These are phyloP conservation scores for Dascillus cervinus DNA, from an alignment of 2,888 invertebrate species.

Conservation along the genomic window DNA sequence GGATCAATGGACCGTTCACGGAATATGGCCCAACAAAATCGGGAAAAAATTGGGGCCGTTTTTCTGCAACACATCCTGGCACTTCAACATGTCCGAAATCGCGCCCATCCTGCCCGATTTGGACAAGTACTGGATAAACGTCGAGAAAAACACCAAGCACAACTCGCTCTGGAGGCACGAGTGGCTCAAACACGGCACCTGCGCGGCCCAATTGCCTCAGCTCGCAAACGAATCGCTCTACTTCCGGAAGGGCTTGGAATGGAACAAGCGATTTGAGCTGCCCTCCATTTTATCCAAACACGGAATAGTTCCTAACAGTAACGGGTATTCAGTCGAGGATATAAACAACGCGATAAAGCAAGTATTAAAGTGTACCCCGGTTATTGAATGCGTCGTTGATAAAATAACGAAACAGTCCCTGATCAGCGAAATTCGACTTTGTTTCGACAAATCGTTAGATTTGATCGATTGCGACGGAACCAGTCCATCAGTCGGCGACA, in stretches of 20 bases:
- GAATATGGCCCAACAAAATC: constrained; percentile 72
- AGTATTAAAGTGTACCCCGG: constrained; percentile 50
- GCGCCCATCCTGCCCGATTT: constrained; percentile 44
- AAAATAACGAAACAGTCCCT: constrained; percentile 49
- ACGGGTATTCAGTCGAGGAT: constrained; percentile 42
- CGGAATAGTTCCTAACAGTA: constrained; percentile 49
- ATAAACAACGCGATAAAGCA: constrained; percentile 49
- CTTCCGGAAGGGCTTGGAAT: constrained; percentile 56
- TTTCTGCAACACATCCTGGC: constrained; percentile 62
- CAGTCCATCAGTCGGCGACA: too few species aligned
- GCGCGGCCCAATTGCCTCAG: constrained; percentile 52
- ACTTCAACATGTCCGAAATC: constrained; percentile 56
- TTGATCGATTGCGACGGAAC: constrained; percentile 62
- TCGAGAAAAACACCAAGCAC: constrained; percentile 49
- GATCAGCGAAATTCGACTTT: constrained; percentile 65
- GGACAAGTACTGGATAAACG: constrained; percentile 58
- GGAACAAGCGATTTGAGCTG: constrained; percentile 56
- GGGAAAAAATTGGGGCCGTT: constrained; percentile 56
- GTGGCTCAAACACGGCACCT: constrained; percentile 79
- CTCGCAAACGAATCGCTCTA: constrained; percentile 60
- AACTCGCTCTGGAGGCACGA: constrained; percentile 71
- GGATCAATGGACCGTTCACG: constrained; percentile 71
- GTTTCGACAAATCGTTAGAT: constrained; percentile 59
- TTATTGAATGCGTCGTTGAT: constrained; percentile 57
- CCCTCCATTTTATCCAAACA: constrained; percentile 48